Percentiles rank a stretch among this genome's conserved stretches.
phyloP scores from a whole-genome alignment of 1,140 invertebrate genomes.

The Pseudachorutes palmiensis region DNA sequence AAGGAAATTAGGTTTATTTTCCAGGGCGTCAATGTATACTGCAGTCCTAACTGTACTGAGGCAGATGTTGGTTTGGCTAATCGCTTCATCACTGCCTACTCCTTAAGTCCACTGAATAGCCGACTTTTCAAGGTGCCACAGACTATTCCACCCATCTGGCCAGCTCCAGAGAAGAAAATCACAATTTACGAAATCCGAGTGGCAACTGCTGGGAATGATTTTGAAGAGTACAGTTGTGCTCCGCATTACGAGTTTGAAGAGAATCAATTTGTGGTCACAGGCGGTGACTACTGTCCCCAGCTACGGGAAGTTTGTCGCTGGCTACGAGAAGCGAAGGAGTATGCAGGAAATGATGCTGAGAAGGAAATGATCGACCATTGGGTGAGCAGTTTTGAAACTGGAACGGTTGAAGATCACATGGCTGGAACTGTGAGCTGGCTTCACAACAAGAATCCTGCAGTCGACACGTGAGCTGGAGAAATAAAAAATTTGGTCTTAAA shows the following conservation, averaged over 20 bases:
- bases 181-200: slow-evolving; percentile 60
- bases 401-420: slow-evolving; percentile 81
- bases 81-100: slow-evolving; percentile 70
- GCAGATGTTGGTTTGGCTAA: slow-evolving; percentile 75
- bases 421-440: slow-evolving; percentile 85
- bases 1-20: slow-evolving; percentile 18
- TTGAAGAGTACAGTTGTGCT: slow-evolving; percentile 49
- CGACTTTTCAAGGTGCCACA: slow-evolving; percentile 73
- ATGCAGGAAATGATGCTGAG: slow-evolving; percentile 72
- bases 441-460: slow-evolving; percentile 81
- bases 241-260: slow-evolving; percentile 55
- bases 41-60: slow-evolving; percentile 76
- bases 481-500: neutral
- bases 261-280: slow-evolving; percentile 61
- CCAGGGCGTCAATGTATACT: slow-evolving; percentile 81
- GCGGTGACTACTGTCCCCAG: slow-evolving; percentile 77
- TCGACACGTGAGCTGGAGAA: slow-evolving; percentile 60
- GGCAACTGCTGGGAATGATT: slow-evolving; percentile 56
- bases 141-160: slow-evolving; percentile 38
- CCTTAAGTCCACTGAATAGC: slow-evolving; percentile 78
- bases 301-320: slow-evolving; percentile 59
- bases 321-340: slow-evolving; percentile 60
- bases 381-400: slow-evolving; percentile 69
- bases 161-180: neutral
- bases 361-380: slow-evolving; percentile 79